Conservation (phyloP, 2,113 vertebrate genomes). For the Syrmaticus mikado region DNA sequence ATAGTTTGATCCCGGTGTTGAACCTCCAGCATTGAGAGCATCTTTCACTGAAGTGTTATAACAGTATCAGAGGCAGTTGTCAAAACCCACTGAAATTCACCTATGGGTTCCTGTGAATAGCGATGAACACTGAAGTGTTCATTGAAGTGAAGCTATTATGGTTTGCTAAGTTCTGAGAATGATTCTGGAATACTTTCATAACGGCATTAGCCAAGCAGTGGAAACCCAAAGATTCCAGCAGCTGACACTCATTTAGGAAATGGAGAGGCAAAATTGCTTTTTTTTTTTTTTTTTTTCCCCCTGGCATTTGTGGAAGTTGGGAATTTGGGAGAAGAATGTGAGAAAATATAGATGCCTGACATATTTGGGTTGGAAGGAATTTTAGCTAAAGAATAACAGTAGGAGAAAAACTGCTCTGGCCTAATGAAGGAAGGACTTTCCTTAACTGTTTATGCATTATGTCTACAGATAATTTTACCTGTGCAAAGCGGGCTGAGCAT, state of each 20-base stretch:
- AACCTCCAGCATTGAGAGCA: neutral
- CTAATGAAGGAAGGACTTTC: neutral
- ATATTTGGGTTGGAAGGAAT: neutral
- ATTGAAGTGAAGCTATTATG: neutral
- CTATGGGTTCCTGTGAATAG: neutral
- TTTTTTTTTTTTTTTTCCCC: neutral
- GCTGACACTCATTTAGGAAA: neutral
- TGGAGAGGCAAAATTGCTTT: neutral
- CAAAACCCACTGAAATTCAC: neutral
- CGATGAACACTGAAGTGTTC: neutral
- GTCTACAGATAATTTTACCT: constrained; percentile 80
- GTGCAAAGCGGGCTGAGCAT: constrained; percentile 81
- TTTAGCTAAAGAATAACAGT: neutral
- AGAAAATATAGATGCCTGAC: neutral
- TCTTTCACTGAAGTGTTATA: neutral
- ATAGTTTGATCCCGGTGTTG: neutral
- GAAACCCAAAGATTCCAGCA: neutral
- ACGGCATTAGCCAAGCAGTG: neutral
- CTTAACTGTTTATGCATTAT: neutral
- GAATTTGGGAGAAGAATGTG: neutral
- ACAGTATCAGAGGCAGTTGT: neutral
- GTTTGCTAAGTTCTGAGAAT: neutral
- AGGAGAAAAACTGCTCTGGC: neutral
- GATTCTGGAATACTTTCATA: neutral
- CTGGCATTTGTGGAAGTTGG: neutral